phyloP scores from a whole-genome alignment of 2,113 vertebrate species.

The Salvelinus namaycush region DNA sequence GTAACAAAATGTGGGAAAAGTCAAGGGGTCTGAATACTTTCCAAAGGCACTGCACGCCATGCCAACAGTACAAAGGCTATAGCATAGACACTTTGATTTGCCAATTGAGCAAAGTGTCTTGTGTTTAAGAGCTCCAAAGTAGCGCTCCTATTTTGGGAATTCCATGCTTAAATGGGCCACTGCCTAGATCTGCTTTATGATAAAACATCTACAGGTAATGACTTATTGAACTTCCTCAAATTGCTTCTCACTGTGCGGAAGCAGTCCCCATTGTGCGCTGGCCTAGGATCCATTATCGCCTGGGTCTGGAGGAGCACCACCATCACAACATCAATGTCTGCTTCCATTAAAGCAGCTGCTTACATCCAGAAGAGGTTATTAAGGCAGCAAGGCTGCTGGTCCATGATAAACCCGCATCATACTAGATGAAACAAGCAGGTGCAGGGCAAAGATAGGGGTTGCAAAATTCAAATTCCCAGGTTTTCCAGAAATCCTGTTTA shows the following conservation, averaged over 20 bases:
- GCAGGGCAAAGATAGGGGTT: background rate
- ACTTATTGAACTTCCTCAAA: slow-evolving; percentile 71
- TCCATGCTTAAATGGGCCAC: slow-evolving; percentile 66
- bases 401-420: background rate
- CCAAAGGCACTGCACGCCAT: too few species aligned
- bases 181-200: slow-evolving; percentile 59
- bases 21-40: too few species aligned
- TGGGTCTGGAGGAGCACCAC: slow-evolving; percentile 36
- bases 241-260: slow-evolving; percentile 55
- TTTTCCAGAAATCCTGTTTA: too few species aligned
- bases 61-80: background rate
- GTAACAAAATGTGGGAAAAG: too few species aligned
- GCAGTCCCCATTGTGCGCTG: slow-evolving; percentile 51
- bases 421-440: background rate
- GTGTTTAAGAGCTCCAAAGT: slow-evolving; percentile 38
- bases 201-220: slow-evolving; percentile 67
- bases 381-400: too few species aligned
- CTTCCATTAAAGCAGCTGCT: slow-evolving; percentile 18
- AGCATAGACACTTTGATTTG: slow-evolving; percentile 38
- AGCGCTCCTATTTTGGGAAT: slow-evolving; percentile 56
- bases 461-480: too few species aligned
- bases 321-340: slow-evolving; percentile 38
- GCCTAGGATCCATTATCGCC: slow-evolving; percentile 61
- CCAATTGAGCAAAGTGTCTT: slow-evolving; percentile 42
- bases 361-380: background rate